Percentiles rank a stretch among this genome's conserved stretches.
These are phyloP conservation scores for Pachypanchax playfairii DNA, from an alignment of 2,113 vertebrate genomes.

Conservation along the genomic window DNA sequence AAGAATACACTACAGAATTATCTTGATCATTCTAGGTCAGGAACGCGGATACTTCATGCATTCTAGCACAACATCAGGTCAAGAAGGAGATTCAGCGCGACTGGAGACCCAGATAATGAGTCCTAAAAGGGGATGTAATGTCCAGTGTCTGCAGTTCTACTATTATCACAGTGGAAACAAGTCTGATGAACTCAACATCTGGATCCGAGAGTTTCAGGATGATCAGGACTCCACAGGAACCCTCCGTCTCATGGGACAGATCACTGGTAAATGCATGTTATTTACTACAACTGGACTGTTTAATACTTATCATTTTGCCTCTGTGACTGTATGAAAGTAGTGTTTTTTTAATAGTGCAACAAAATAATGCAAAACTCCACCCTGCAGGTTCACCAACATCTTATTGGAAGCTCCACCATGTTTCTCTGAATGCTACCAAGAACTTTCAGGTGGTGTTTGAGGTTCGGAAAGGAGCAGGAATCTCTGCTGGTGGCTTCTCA, in stretches of 20 bases:
- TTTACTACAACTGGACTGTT: no score
- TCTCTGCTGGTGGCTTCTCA: slow-evolving; percentile 83
- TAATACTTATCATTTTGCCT: no score
- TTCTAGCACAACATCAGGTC: slow-evolving; percentile 54
- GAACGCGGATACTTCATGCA: slow-evolving; percentile 80
- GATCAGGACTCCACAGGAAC: slow-evolving; percentile 23
- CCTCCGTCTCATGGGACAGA: slow-evolving; percentile 45
- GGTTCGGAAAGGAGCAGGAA: slow-evolving; percentile 73
- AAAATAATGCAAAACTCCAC: no score
- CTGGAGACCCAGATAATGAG: slow-evolving; percentile 81
- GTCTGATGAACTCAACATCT: slow-evolving; percentile 77
- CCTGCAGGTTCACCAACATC: background rate
- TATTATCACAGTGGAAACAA: slow-evolving; percentile 77
- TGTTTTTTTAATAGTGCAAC: no score
- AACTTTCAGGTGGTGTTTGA: slow-evolving; percentile 84
- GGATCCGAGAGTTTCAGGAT: slow-evolving; percentile 74
- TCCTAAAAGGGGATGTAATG: slow-evolving; percentile 62
- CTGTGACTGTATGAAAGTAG: no score
- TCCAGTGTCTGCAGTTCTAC: slow-evolving; percentile 89
- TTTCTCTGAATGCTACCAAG: slow-evolving; percentile 64
- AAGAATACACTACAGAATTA: no score
- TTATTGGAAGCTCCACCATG: slow-evolving; percentile 83
- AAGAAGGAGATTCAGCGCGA: slow-evolving; percentile 59
- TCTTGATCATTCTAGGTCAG: background rate
- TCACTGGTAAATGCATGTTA: no score